phyloP scores from a whole-genome alignment of 2,113 vertebrate species.

The Cacatua alba region DNA sequence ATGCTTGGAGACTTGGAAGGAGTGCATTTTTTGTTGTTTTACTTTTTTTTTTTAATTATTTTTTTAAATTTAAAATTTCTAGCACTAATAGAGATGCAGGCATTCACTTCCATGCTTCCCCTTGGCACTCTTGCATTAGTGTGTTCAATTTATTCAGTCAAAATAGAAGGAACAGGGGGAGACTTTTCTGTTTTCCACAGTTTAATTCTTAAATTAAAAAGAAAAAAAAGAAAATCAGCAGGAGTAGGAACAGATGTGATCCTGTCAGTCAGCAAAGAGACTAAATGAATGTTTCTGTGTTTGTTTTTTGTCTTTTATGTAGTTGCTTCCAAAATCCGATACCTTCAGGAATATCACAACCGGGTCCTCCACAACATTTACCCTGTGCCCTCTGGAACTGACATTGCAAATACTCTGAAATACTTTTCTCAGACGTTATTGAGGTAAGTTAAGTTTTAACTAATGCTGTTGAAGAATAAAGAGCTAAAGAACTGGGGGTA shows the following conservation, averaged over 20 bases:
- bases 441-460: conserved; percentile 98
- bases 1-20: background rate
- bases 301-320: conserved; percentile 82
- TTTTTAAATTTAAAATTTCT: background rate
- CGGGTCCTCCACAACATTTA: conserved; percentile 99
- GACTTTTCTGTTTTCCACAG: background rate
- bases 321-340: conserved; percentile 99
- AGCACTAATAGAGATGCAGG: background rate
- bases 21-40: background rate
- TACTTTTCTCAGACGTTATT: conserved; percentile 99
- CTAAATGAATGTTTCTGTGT: conserved; percentile 65
- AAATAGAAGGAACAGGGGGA: background rate
- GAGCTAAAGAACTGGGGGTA: conserved; percentile 35
- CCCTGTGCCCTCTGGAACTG: conserved; percentile 98
- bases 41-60: background rate
- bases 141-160: background rate
- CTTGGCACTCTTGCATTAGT: background rate
- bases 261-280: background rate
- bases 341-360: conserved; percentile 99
- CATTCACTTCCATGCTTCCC: background rate
- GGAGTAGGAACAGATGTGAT: background rate
- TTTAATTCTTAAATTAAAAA: background rate
- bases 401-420: conserved; percentile 99
- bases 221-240: background rate
- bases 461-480: conserved; percentile 66